These are phyloP conservation scores for Sebastes steindachneri DNA, from an alignment of 2,797 vertebrate species.

Conservation along the genomic window DNA sequence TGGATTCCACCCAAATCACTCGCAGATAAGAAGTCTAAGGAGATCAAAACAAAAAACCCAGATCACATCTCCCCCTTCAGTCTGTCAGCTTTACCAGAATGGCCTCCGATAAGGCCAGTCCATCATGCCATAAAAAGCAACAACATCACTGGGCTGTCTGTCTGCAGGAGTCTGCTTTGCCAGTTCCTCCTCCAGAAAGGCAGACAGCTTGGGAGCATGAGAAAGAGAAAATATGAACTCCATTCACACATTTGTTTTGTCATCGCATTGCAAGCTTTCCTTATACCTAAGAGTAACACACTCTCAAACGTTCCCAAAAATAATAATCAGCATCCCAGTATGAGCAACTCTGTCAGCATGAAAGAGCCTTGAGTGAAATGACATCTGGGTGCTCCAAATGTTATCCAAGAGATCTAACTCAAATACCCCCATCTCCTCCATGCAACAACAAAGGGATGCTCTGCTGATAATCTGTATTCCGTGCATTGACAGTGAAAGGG, in stretches of 20 bases:
- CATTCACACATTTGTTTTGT: slow-evolving; percentile 2
- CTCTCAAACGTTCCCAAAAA: slow-evolving; percentile 39
- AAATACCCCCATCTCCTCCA: slow-evolving; percentile 83
- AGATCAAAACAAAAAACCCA: slow-evolving; percentile 81
- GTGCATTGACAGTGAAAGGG: slow-evolving; percentile 72
- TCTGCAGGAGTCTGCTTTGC: slow-evolving; percentile 29
- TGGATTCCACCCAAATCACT: slow-evolving; percentile 69
- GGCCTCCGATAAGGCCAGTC: slow-evolving; percentile 74
- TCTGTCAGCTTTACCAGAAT: slow-evolving; percentile 78
- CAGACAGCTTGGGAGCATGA: slow-evolving; percentile 3
- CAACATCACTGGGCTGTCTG: slow-evolving; percentile 49
- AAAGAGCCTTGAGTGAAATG: slow-evolving; percentile 72
- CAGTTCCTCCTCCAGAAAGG: slow-evolving; percentile 17
- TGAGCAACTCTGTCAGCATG: slow-evolving; percentile 64
- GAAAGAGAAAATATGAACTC: slow-evolving; percentile 18
- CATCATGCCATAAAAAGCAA: slow-evolving; percentile 69
- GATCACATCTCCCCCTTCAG: slow-evolving; percentile 72
- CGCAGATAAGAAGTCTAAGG: slow-evolving; percentile 70
- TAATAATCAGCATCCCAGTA: slow-evolving; percentile 50
- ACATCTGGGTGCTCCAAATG: slow-evolving; percentile 71
- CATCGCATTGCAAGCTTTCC: not conserved
- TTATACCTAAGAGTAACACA: not conserved
- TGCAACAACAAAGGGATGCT: slow-evolving; percentile 80
- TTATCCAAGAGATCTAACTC: slow-evolving; percentile 80
- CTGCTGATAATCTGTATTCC: slow-evolving; percentile 80